These are phyloP conservation scores for Melopsittacus undulatus DNA, from an alignment of 2,797 vertebrate genomes.

Conservation along the genomic window DNA sequence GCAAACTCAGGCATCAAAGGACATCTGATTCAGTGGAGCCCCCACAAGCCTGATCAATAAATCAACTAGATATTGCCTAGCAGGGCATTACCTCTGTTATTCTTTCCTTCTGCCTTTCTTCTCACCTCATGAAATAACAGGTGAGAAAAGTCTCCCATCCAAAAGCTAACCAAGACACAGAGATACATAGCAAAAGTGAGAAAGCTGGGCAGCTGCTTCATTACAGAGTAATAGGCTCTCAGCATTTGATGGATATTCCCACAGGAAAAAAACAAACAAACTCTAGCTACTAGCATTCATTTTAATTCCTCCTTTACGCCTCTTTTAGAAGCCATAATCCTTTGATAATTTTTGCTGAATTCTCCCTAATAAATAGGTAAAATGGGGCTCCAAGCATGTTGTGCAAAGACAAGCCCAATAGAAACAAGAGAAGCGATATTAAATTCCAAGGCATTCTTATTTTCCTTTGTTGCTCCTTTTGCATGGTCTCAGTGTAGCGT, in stretches of 20 bases:
- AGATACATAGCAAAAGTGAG: rapidly evolving
- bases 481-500: neutral
- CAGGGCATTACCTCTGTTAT: neutral
- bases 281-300: neutral
- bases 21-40: neutral
- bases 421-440: neutral
- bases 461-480: neutral
- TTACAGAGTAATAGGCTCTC: neutral
- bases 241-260: neutral
- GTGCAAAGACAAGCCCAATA: neutral
- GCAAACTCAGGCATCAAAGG: neutral
- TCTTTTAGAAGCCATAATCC: neutral
- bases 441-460: neutral
- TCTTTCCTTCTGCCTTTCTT: slow-evolving; percentile 15
- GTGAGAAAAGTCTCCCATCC: neutral
- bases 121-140: neutral
- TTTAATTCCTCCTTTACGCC: neutral
- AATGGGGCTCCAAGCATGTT: neutral
- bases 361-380: neutral
- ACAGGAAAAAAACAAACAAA: neutral
- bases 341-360: neutral
- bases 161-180: neutral
- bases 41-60: neutral
- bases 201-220: neutral
- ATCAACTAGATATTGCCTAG: neutral